phyloP scores from a whole-genome alignment of 2,113 vertebrate species.

The Balaenoptera acutorostrata region DNA sequence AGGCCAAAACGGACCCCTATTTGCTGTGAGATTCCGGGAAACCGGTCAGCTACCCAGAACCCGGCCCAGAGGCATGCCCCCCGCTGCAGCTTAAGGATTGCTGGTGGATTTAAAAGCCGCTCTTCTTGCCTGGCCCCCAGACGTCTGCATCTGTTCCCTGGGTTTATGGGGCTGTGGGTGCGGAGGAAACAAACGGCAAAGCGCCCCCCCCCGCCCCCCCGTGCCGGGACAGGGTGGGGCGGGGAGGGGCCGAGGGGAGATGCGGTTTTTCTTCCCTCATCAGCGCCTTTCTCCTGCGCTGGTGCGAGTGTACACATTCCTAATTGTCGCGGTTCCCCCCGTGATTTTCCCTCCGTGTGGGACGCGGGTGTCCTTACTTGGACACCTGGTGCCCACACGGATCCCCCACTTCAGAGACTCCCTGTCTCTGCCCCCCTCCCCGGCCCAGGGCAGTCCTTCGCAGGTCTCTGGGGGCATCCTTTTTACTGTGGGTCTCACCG shows the following conservation, averaged over 20 bases:
- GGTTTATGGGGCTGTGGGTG: background rate
- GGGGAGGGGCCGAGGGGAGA: rapidly evolving
- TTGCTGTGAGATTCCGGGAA: background rate
- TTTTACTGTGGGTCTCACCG: background rate
- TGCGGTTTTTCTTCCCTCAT: background rate
- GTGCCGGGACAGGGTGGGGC: rapidly evolving
- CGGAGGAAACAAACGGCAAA: background rate
- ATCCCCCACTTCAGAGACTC: background rate
- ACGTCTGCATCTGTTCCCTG: background rate
- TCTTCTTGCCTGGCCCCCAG: background rate
- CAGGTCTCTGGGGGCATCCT: background rate
- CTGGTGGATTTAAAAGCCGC: background rate
- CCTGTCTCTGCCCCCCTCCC: no score
- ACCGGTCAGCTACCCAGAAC: background rate
- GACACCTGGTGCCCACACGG: background rate
- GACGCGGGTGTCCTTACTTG: background rate
- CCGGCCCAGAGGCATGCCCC: background rate
- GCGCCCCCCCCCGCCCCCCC: rapidly evolving
- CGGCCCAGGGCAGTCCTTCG: background rate
- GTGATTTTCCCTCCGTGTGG: background rate
- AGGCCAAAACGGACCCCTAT: background rate
- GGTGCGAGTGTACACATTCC: background rate
- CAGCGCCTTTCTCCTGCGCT: background rate
- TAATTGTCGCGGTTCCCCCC: background rate
- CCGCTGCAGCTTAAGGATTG: background rate